phyloP scores from a whole-genome alignment of 2,113 vertebrate genomes.

The Pelmatolapia mariae region DNA sequence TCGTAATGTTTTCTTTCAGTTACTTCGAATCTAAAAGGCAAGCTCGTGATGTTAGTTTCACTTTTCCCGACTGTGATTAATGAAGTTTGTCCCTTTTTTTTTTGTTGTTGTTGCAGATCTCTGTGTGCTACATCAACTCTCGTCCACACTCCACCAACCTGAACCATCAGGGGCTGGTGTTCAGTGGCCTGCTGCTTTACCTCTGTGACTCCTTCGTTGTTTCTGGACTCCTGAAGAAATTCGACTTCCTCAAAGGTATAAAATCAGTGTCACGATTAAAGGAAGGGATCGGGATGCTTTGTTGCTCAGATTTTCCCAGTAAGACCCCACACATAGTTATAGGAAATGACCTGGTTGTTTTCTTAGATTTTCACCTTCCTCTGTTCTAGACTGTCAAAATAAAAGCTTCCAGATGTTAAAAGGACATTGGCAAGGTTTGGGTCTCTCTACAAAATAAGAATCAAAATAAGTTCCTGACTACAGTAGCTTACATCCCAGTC shows the following conservation, averaged over 20 bases:
- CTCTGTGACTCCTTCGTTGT: slow-evolving; percentile 96
- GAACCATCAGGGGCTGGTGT: slow-evolving; percentile 85
- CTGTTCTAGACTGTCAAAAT: neutral
- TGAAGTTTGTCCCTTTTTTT: neutral
- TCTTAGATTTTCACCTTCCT: neutral
- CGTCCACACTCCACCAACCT: slow-evolving; percentile 92
- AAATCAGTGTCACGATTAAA: neutral
- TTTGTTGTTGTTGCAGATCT: slow-evolving; percentile 70
- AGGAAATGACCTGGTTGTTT: neutral
- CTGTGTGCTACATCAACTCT: slow-evolving; percentile 91
- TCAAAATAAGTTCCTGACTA: neutral
- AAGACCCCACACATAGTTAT: neutral
- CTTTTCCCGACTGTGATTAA: neutral
- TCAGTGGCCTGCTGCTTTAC: slow-evolving; percentile 94
- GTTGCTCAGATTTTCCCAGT: neutral
- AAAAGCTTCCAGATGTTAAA: neutral
- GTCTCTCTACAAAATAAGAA: neutral
- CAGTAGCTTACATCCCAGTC: neutral
- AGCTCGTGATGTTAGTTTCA: neutral
- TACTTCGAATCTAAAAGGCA: neutral
- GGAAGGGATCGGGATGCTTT: neutral
- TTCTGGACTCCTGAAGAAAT: slow-evolving; percentile 89
- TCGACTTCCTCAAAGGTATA: slow-evolving; percentile 93
- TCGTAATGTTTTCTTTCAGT: neutral
- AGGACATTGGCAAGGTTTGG: neutral